Base-by-base conservation (phyloP, 2,113 vertebrate genomes). In the Rhombomys opimus region DNA sequence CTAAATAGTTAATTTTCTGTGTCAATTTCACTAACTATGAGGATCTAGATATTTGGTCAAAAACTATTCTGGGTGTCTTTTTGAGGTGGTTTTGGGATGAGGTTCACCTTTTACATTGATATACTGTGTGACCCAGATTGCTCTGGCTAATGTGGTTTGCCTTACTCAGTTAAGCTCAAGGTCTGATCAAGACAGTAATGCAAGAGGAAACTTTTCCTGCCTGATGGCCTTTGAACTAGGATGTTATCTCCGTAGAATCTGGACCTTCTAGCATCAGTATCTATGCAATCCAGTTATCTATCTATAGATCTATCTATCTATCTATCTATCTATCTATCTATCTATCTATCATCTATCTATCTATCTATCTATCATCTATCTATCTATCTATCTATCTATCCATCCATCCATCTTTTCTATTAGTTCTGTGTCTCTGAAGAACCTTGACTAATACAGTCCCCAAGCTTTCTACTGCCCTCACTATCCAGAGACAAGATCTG, bases 401-500 rank as follows among this genome's bases (percentile, higher is more conserved):
- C 23, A 75, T 41, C 13, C 13, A 35, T 14, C n/a, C 46, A 57
- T 22, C 52, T 17, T 5, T 59, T 54, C 9, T 57, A 9, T 81
- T 87, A 20, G 30, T 35, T 23, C 46, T 20, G 18, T 7, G 30
- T 70, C 30, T 68, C 41, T 50, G 18, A 59, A 41, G 65, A 81
- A 87, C 10, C 7, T 12, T 85, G 15, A 52, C 22, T 46, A 78
- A 54, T 82, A 65, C 13, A 50, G 27, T 72, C 17, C 38, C 67
- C 12, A 82, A 93, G 57, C 86, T 59, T 38, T 46, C 27, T 20
- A n/a, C 13, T 57, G 67, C 32, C 18, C 46, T 50, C 91, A 41
- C 50, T 18, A 67, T 63, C 46, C n/a, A 96, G 57, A 73, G 63
- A 80, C 35, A 95, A 87, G 94, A 85, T 93, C 78, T 92, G 84